Evolutionary conservation across 2,113 vertebrate species (phyloP).

Genomic region (Entelurus aequoreus): DNA sequence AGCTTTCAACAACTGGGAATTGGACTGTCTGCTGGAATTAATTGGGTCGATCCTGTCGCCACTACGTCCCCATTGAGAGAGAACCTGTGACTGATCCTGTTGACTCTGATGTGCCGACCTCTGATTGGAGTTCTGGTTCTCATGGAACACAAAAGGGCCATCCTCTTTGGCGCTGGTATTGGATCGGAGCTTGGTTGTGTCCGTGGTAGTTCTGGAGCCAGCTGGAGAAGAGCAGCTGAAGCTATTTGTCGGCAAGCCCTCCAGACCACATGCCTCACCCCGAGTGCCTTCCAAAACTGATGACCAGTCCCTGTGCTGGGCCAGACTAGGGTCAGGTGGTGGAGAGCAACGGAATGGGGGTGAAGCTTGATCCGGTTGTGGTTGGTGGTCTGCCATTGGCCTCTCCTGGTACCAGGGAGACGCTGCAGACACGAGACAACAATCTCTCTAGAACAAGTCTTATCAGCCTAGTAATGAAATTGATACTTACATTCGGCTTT

Average conservation of each 20-base stretch:
- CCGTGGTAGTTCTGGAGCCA: conserved; percentile 19
- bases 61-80: conserved; percentile 44
- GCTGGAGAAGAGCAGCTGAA: conserved; percentile 38
- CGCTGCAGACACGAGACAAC: conserved; percentile 31
- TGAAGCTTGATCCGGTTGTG: conserved; percentile 38
- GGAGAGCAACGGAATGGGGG: conserved; percentile 51
- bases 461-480: no score
- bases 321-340: conserved; percentile 37
- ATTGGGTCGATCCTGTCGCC: conserved; percentile 34
- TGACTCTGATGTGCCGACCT: conserved; percentile 22
- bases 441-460: no score
- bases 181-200: conserved; percentile 30
- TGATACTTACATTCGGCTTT: conserved; percentile 52
- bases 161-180: conserved; percentile 48
- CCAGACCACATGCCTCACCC: conserved; percentile 28
- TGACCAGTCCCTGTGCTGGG: conserved; percentile 51
- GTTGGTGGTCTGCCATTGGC: conserved; percentile 30
- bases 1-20: conserved; percentile 37
- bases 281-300: conserved; percentile 36
- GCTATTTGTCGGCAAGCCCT: conserved; percentile 45
- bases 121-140: conserved; percentile 51
- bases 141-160: conserved; percentile 46
- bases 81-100: conserved; percentile 23
- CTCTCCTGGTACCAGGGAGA: conserved; percentile 48
- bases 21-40: conserved; percentile 42